These are phyloP conservation scores for Arizona elegans DNA, from an alignment of 2,113 vertebrate genomes.

Conservation along the genomic window DNA sequence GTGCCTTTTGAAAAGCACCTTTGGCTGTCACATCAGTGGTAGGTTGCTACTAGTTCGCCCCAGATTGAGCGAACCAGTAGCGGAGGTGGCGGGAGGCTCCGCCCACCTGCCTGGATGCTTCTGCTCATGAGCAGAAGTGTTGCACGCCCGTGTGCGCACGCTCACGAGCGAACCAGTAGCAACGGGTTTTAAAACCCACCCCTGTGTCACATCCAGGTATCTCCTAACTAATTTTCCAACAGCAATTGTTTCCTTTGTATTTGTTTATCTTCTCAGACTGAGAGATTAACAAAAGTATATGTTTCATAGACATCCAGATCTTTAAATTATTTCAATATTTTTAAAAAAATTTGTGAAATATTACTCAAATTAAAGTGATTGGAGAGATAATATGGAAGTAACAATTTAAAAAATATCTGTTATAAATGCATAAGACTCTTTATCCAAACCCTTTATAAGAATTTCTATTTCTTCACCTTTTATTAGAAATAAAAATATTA, in stretches of 20 bases:
- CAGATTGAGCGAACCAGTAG: too few relatives aligned
- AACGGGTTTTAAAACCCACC: too few relatives aligned
- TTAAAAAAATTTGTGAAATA: not conserved
- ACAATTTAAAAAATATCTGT: not conserved
- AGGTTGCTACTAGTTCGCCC: too few relatives aligned
- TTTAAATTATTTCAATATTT: not conserved
- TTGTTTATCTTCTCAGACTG: not conserved
- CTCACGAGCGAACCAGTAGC: too few relatives aligned
- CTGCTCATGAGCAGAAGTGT: too few relatives aligned
- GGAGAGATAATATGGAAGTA: not conserved
- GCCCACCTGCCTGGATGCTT: too few relatives aligned
- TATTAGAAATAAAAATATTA: not conserved
- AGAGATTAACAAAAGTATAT: constrained; percentile 1
- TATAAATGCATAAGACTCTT: not conserved
- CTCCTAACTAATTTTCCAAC: not conserved
- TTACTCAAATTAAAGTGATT: not conserved
- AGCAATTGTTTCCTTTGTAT: not conserved
- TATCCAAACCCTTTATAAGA: not conserved
- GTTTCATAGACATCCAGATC: not conserved
- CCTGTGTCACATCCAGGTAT: not conserved
- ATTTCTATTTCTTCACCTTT: not conserved
- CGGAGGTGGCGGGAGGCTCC: too few relatives aligned
- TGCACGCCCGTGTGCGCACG: too few relatives aligned
- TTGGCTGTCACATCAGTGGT: too few relatives aligned
- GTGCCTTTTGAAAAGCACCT: too few relatives aligned